Base-by-base conservation (phyloP, 1,140 invertebrate species). In the Diorhabda carinulata region DNA sequence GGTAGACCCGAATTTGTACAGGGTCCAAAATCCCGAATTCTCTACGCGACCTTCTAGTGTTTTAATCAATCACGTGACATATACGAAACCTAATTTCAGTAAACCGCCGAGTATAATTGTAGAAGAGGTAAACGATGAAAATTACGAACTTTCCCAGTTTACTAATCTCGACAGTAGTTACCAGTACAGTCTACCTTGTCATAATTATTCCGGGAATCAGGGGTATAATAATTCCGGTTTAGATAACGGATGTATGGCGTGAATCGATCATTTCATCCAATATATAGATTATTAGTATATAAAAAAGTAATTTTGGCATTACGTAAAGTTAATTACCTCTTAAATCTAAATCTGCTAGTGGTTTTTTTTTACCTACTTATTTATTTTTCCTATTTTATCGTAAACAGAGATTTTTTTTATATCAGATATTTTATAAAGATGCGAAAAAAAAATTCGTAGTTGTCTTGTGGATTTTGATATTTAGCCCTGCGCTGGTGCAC, bases 221-320 rank as follows among this genome's bases (percentile, higher is more conserved):
- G 77, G 73, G 63, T 77, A 78, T 57, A 71, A 68, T 52, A 77
- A 69, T 57, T 66, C 73, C 60, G 77, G 75, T 59, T 62, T 79
- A 70, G 79, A 79, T 65, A 80, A 80, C 66, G 80, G 80, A 25
- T 81, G 80, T 70, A 79, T 81, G 79, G 80, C 80, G 56, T 81
- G 76, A 72, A 59, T 68, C 25, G 25, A 25, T 25, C 25, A 25
- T 25, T 25, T 25, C 25, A 25, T 25, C 25, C 25, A 1, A 25
- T 25, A 25, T 25, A 25, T 25, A 25, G 25, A 25, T 25, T 25
- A 25, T 25, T 25, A 25, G 25, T 25, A 1, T 25, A 25, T 1
- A 25, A 25, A 25, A 25, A 25, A 25, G 25, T 25, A 25, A 25
- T 25, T 25, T 25, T 25, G 25, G 25, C 25, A 25, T 25, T 25